Conservation (phyloP, 2,113 vertebrate genomes). For the Clarias magur region DNA sequence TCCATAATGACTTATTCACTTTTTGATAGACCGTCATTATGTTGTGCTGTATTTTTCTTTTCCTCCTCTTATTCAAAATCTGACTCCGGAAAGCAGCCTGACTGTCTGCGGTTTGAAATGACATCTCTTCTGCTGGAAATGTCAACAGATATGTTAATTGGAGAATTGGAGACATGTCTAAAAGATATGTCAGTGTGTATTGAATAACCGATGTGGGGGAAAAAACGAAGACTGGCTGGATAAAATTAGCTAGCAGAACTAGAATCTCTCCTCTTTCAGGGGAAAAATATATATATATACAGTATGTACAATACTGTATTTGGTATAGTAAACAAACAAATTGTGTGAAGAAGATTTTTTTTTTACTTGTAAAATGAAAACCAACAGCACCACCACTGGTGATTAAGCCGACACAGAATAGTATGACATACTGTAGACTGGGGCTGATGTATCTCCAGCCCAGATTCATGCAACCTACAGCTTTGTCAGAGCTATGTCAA, state of each 20-base stretch:
- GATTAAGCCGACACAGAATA: not conserved
- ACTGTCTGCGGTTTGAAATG: conserved; percentile 12
- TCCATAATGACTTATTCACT: conserved; percentile 20
- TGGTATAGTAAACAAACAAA: not conserved
- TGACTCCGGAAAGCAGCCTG: not conserved
- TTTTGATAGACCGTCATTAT: conserved; percentile 28
- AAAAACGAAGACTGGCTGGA: not conserved
- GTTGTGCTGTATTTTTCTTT: not conserved
- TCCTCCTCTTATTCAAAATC: conserved; percentile 8
- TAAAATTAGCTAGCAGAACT: not conserved
- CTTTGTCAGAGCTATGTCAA: not conserved
- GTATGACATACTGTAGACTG: not conserved
- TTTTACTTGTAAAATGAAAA: not conserved
- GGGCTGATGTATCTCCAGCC: not conserved
- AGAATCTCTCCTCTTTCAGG: not conserved
- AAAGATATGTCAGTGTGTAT: not conserved
- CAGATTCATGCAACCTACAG: not conserved
- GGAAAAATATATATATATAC: not conserved
- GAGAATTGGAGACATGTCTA: not conserved
- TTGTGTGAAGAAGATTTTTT: not conserved
- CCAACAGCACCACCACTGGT: not conserved
- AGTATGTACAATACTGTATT: not conserved
- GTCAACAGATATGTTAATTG: conserved; percentile 15
- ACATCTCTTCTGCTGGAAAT: conserved; percentile 8
- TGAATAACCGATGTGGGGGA: not conserved